Percentiles rank a stretch among this genome's conserved stretches.
Conservation (phyloP, 2,113 vertebrate genomes). For the Entomyzon cyanotis region DNA sequence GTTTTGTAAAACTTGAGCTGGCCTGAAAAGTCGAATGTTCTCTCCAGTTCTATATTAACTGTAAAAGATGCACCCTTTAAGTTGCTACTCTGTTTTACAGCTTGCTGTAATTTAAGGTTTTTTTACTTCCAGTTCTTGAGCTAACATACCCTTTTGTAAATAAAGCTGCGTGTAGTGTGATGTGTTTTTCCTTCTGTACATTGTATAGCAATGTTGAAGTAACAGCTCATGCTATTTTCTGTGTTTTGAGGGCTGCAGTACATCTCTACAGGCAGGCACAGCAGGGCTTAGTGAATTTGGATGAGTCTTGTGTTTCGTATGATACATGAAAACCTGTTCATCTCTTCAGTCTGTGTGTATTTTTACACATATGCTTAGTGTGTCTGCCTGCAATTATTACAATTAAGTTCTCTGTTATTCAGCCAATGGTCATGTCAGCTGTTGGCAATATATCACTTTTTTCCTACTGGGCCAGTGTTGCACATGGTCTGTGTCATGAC, state of each 20-base stretch:
- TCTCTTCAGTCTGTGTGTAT: neutral
- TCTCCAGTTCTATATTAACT: neutral
- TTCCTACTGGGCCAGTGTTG: neutral
- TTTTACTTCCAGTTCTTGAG: neutral
- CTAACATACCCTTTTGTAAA: neutral
- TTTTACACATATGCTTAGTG: accelerated
- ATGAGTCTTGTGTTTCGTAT: neutral
- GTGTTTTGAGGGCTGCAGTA: neutral
- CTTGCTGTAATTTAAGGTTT: neutral
- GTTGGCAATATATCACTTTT: neutral
- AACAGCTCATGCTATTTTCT: neutral
- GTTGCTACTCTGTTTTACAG: neutral
- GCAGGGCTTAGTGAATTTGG: neutral
- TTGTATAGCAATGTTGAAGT: neutral
- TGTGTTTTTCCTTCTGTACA: neutral
- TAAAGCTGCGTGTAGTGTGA: neutral
- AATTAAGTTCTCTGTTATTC: neutral
- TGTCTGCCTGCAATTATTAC: neutral
- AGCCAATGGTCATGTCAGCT: neutral
- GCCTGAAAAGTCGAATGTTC: neutral
- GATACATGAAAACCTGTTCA: neutral
- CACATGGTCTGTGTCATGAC: neutral
- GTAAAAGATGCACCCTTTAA: neutral
- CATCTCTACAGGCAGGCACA: neutral
- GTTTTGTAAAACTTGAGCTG: neutral